A percentile compares a stretch with the other conserved stretches of the same genome.
Conservation (phyloP, 2,797 vertebrate genomes). For the Salarias fasciatus region DNA sequence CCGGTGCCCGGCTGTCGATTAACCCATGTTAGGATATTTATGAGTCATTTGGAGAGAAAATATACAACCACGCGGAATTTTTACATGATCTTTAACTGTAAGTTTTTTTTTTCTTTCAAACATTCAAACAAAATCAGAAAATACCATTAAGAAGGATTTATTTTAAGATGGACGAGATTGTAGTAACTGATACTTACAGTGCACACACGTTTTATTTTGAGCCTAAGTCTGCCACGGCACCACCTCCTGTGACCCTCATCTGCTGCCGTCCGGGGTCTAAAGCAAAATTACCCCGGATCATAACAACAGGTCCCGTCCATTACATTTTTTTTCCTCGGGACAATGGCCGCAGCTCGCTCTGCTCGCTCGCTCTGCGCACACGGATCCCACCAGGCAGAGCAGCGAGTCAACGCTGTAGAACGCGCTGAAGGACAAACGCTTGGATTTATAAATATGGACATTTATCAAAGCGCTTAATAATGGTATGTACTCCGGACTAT, state of each 20-base stretch:
- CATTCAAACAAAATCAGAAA: slow-evolving; percentile 5
- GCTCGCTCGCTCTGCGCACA: slow-evolving; percentile 57
- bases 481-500: slow-evolving; percentile 37
- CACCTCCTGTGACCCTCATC: slow-evolving; percentile 79
- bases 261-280: slow-evolving; percentile 73
- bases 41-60: background rate
- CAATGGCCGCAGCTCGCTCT: slow-evolving; percentile 64
- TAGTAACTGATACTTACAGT: slow-evolving; percentile 65
- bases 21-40: too few species aligned
- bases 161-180: slow-evolving; percentile 17
- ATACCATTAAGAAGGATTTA: background rate
- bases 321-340: slow-evolving; percentile 65
- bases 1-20: background rate
- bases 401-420: slow-evolving; percentile 29
- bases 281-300: slow-evolving; percentile 80
- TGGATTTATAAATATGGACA: slow-evolving; percentile 60
- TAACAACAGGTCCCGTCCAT: slow-evolving; percentile 82
- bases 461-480: slow-evolving; percentile 50
- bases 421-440: slow-evolving; percentile 32
- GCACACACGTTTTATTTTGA: slow-evolving; percentile 57
- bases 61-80: background rate
- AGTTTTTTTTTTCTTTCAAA: background rate
- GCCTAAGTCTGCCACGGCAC: slow-evolving; percentile 29
- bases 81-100: slow-evolving; percentile 6
- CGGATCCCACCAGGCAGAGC: slow-evolving; percentile 55